phyloP scores from a whole-genome alignment of 2,113 vertebrate genomes.

The Ranitomeya imitator region DNA sequence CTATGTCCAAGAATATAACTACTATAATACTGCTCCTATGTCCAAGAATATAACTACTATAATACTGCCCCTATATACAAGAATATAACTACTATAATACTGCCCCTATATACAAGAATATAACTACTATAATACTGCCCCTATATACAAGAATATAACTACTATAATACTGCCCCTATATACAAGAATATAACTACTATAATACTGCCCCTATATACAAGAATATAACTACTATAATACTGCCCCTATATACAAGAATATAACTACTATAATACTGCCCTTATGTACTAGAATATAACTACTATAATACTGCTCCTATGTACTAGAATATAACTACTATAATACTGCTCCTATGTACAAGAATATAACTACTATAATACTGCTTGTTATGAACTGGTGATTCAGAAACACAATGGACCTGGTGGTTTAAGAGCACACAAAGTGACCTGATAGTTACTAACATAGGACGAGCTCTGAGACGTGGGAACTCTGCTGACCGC shows the following conservation, averaged over 20 bases:
- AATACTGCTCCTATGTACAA: background rate
- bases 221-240: conserved; percentile 4
- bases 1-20: conserved; percentile 13
- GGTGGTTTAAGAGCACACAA: no score
- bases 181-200: conserved; percentile 2
- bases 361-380: conserved; percentile 12
- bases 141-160: background rate
- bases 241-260: background rate
- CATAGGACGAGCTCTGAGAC: no score
- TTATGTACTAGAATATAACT: background rate
- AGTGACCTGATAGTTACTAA: no score
- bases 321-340: conserved; percentile 9
- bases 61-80: background rate
- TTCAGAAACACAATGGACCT: no score
- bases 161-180: background rate
- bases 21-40: conserved; percentile 6
- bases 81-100: conserved; percentile 1
- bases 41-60: background rate
- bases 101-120: background rate
- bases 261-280: background rate
- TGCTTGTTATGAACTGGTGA: no score
- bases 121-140: conserved; percentile 2
- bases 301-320: conserved; percentile 1
- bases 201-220: background rate
- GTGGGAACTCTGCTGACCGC: no score